Percentiles rank a stretch among this genome's conserved stretches.
Conservation (phyloP, 2,888 invertebrate species). For the Synanthedon myopaeformis region DNA sequence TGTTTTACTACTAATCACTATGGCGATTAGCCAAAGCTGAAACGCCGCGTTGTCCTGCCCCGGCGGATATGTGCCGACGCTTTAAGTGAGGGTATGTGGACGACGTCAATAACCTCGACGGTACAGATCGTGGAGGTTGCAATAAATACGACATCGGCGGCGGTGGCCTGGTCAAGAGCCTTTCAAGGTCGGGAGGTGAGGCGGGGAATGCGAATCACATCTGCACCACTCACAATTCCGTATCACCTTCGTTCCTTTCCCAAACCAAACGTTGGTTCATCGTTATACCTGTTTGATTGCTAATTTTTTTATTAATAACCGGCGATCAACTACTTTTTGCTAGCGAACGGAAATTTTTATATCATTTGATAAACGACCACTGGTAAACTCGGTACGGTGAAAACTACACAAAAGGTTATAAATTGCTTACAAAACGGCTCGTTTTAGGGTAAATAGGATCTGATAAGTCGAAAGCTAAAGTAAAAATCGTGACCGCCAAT, state of each 20-base stretch:
- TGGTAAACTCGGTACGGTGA: too few relatives aligned
- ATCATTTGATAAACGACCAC: too few relatives aligned
- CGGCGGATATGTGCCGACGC: background rate
- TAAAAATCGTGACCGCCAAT: conserved; percentile 51
- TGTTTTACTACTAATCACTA: too few relatives aligned
- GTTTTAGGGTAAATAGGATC: conserved; percentile 8
- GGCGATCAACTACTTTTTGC: too few relatives aligned
- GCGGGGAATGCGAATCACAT: conserved; percentile 61
- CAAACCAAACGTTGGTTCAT: too few relatives aligned
- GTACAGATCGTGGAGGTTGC: conserved; percentile 68
- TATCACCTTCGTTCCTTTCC: conserved; percentile 43
- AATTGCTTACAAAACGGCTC: background rate
- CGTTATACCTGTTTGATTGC: too few relatives aligned
- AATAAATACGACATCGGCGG: conserved; percentile 66
- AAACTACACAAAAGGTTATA: too few relatives aligned
- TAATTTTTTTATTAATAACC: too few relatives aligned
- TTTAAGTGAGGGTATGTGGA: conserved; percentile 2
- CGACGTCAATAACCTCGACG: conserved; percentile 67
- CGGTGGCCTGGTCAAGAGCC: conserved; percentile 69
- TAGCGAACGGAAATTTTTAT: too few relatives aligned
- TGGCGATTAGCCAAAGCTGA: too few relatives aligned
- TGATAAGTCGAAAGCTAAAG: conserved; percentile 17
- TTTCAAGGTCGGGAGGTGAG: conserved; percentile 68
- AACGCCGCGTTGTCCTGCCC: too few relatives aligned
- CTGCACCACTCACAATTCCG: conserved; percentile 45